phyloP scores from a whole-genome alignment of 2,888 invertebrate species.

The Mactromeris polynyma region DNA sequence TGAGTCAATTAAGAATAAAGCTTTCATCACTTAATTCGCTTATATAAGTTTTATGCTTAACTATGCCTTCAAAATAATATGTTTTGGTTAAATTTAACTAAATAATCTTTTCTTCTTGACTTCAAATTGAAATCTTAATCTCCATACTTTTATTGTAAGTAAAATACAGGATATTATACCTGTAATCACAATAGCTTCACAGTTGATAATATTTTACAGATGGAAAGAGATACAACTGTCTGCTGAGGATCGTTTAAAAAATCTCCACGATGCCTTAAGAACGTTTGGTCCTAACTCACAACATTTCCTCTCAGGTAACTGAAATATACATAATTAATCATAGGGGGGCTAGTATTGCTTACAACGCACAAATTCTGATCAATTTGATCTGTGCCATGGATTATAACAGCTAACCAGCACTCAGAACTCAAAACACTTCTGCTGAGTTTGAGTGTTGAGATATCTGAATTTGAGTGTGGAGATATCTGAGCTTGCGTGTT shows the following conservation, averaged over 20 bases:
- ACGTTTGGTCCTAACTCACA: constrained; percentile 91
- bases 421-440: no score
- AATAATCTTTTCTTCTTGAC: background rate
- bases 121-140: background rate
- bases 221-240: constrained; percentile 95
- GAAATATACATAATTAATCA: no score
- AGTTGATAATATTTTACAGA: constrained; percentile 88
- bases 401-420: no score
- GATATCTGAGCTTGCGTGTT: no score
- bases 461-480: no score
- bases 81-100: background rate
- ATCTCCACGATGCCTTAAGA: constrained; percentile 94
- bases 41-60: background rate
- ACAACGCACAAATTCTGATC: no score
- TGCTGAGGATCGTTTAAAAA: constrained; percentile 92
- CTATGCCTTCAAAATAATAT: background rate
- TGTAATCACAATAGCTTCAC: background rate
- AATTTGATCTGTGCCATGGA: no score
- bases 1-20: no score
- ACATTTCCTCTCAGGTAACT: constrained; percentile 87
- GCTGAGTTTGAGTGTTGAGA: no score
- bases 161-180: background rate
- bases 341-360: no score
- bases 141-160: background rate
- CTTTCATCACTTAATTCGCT: background rate